These are phyloP conservation scores for Prunella himalayana DNA, from an alignment of 2,113 vertebrate species.

Conservation along the genomic window DNA sequence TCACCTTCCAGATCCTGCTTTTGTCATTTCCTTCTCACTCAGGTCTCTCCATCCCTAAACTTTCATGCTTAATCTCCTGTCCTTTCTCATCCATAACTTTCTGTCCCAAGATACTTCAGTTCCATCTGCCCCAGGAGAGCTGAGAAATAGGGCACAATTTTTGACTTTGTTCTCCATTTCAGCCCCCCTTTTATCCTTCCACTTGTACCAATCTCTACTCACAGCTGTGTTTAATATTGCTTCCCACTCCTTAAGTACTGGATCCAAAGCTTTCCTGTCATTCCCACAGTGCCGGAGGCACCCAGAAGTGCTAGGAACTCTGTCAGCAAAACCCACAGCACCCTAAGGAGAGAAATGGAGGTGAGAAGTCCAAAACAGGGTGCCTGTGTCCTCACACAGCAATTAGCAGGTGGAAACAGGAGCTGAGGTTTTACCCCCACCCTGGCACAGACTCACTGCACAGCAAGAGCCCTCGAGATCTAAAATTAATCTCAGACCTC, in stretches of 20 bases:
- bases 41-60: not conserved
- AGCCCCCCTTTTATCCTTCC: not conserved
- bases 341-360: not conserved
- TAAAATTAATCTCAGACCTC: not conserved
- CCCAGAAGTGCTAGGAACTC: not conserved
- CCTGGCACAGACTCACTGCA: not conserved
- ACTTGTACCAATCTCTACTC: not conserved
- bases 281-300: not conserved
- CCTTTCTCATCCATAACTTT: not conserved
- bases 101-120: not conserved
- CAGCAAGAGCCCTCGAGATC: fast-evolving
- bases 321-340: not conserved
- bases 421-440: not conserved
- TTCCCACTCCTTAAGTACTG: not conserved
- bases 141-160: not conserved
- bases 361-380: not conserved
- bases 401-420: not conserved
- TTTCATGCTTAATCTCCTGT: not conserved
- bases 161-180: not conserved
- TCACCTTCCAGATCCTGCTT: not conserved
- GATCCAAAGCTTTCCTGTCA: not conserved
- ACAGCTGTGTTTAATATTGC: not conserved
- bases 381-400: not conserved
- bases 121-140: not conserved
- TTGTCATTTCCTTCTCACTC: not conserved